A percentile compares a stretch with the other conserved stretches of the same genome.
phyloP scores from a whole-genome alignment of 2,113 vertebrate species.

The Lepisosteus oculatus region DNA sequence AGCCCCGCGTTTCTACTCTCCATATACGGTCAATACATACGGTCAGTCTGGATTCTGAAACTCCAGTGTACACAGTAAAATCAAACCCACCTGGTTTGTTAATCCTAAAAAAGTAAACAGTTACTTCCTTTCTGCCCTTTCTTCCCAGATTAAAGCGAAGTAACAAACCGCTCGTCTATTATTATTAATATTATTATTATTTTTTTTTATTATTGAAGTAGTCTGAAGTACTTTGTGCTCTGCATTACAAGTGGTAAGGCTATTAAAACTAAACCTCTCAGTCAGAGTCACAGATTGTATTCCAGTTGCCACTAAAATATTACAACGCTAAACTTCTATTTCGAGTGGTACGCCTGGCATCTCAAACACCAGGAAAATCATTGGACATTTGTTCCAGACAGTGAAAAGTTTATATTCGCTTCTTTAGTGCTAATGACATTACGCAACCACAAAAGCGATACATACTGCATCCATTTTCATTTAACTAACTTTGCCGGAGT shows the following conservation, averaged over 20 bases:
- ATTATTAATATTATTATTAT: no score
- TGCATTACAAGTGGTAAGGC: no score
- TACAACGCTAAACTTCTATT: constrained; percentile 5
- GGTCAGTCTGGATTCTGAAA: not conserved
- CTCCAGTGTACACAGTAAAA: not conserved
- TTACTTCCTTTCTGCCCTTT: constrained; percentile 28
- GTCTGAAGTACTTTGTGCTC: no score
- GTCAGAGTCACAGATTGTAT: constrained; percentile 5
- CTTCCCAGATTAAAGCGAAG: not conserved
- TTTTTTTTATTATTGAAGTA: no score
- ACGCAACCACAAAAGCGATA: no score
- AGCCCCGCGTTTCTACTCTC: not conserved
- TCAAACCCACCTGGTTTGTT: constrained; percentile 56
- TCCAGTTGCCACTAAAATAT: not conserved
- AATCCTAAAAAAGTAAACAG: constrained; percentile 31
- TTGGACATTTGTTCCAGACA: not conserved
- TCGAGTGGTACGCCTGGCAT: not conserved
- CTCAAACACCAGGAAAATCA: not conserved
- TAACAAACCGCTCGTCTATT: no score
- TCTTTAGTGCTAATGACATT: no score
- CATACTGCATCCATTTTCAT: no score
- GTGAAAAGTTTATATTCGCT: not conserved
- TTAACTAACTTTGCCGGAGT: no score
- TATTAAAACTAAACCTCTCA: no score
- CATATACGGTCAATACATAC: not conserved